phyloP scores from a whole-genome alignment of 1,140 invertebrate species.

The Drosophila albomicans region DNA sequence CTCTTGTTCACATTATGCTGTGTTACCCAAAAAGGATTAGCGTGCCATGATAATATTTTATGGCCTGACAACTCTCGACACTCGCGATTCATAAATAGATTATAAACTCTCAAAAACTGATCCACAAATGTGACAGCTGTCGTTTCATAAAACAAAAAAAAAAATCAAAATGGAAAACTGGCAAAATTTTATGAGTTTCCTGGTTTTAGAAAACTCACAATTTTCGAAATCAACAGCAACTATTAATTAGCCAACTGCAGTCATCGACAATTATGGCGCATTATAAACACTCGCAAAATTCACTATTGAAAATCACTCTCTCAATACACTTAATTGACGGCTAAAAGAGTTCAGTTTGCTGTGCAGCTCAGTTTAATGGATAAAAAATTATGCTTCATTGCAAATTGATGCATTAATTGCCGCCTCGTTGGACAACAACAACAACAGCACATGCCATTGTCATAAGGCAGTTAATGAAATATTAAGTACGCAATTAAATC shows the following conservation, averaged over 20 bases:
- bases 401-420: slow-evolving; percentile 44
- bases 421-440: not conserved
- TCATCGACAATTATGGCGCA: slow-evolving; percentile 41
- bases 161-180: not conserved
- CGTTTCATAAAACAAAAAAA: slow-evolving; percentile 27
- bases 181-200: slow-evolving; percentile 20
- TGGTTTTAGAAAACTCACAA: not conserved
- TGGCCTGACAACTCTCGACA: slow-evolving; percentile 49
- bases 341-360: not conserved
- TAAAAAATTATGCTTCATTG: slow-evolving; percentile 35
- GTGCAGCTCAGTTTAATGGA: slow-evolving; percentile 29
- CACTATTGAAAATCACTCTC: slow-evolving; percentile 32
- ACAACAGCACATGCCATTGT: not conserved
- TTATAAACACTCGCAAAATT: slow-evolving; percentile 26
- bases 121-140: slow-evolving; percentile 63
- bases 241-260: slow-evolving; percentile 35
- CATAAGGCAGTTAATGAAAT: slow-evolving; percentile 21
- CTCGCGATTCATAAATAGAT: slow-evolving; percentile 76
- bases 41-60: slow-evolving; percentile 49
- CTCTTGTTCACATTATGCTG: slow-evolving; percentile 29
- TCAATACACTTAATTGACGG: slow-evolving; percentile 23
- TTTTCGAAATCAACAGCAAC: slow-evolving; percentile 12
- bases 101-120: slow-evolving; percentile 47
- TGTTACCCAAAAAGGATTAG: slow-evolving; percentile 61
- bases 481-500: slow-evolving; percentile 21